Evolutionary conservation across 37 sponge, comb jelly and placozoan genomes (phyloP).

Genomic region (Halisarca cf. caerulea): DNA sequence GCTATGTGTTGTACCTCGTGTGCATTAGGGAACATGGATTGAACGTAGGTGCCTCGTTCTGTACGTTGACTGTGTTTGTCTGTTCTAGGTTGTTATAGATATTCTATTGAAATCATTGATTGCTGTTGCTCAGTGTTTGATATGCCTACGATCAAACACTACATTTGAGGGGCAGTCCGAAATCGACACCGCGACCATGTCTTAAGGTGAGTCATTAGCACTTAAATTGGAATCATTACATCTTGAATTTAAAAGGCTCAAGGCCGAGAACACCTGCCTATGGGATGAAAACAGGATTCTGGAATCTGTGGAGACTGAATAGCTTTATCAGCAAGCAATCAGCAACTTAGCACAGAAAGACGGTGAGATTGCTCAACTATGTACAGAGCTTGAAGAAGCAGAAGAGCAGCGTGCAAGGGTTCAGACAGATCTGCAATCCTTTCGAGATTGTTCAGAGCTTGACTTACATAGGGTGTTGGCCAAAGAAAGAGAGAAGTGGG

Average conservation of each 20-base stretch:
- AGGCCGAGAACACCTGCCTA: not conserved
- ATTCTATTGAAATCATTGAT: too few species aligned
- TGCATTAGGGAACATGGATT: too few species aligned
- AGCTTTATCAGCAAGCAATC: not conserved
- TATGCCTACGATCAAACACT: too few species aligned
- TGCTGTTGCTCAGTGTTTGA: too few species aligned
- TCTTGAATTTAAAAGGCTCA: not conserved
- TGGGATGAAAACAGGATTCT: not conserved
- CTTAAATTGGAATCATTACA: not conserved
- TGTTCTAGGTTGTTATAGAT: too few species aligned
- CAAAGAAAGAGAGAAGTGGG: not conserved
- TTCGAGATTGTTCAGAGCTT: not conserved
- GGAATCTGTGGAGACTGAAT: not conserved
- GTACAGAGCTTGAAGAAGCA: not conserved
- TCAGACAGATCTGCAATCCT: not conserved
- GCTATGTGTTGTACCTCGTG: too few species aligned
- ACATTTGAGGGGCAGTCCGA: not conserved
- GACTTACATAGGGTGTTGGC: constrained; percentile 4
- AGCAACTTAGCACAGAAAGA: not conserved
- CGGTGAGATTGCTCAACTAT: not conserved
- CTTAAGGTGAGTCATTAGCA: not conserved
- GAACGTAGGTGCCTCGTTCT: too few species aligned
- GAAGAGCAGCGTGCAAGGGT: not conserved
- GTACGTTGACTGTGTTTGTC: too few species aligned
- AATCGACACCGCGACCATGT: not conserved